Conservation (phyloP, 1,140 invertebrate species). For the Littorina saxatilis region DNA sequence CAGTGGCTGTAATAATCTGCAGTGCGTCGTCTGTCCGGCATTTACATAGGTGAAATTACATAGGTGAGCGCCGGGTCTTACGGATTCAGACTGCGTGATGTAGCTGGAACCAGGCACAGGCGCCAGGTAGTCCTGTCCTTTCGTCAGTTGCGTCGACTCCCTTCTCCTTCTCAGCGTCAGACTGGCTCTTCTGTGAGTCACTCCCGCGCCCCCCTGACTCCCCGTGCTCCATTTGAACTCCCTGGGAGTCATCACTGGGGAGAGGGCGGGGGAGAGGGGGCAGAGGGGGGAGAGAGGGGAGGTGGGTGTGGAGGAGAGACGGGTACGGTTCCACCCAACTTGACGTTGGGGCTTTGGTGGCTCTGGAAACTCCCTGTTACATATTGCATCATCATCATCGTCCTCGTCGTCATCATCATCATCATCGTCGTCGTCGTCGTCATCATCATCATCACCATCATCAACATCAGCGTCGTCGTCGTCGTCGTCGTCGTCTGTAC, state of each 20-base stretch:
- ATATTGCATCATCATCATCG: background rate
- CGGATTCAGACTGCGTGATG: constrained; percentile 28
- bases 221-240: background rate
- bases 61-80: no score
- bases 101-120: background rate
- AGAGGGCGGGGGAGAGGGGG: constrained; percentile 10
- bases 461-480: no score
- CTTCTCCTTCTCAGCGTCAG: constrained; percentile 1
- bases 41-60: no score
- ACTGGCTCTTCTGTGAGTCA: background rate
- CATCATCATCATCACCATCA: background rate
- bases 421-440: background rate
- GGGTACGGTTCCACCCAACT: background rate
- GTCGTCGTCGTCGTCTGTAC: background rate
- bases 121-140: background rate
- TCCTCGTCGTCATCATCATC: background rate
- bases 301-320: background rate
- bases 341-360: background rate
- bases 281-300: background rate
- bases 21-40: no score
- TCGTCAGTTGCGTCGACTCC: background rate
- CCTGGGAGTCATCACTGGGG: background rate
- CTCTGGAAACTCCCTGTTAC: constrained; percentile 30
- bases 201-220: background rate
- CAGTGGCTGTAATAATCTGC: no score